These are phyloP conservation scores for Tineola bisselliella DNA, from an alignment of 2,888 invertebrate species.

Conservation along the genomic window DNA sequence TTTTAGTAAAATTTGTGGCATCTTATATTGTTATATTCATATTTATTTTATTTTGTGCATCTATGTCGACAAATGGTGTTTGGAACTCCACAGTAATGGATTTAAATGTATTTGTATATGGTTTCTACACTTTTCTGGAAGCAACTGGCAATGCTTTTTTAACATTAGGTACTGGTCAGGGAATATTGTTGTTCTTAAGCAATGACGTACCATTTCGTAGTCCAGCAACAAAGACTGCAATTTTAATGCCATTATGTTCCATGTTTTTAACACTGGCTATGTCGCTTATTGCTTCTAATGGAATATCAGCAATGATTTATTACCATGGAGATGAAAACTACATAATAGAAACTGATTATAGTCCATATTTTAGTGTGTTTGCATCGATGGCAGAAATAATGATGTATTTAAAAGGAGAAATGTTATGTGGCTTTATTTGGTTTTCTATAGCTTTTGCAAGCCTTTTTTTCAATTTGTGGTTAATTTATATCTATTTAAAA, in stretches of 20 bases:
- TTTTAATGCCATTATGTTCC: conserved; percentile 35
- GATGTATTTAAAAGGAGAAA: conserved; percentile 38
- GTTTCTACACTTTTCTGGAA: conserved; percentile 22
- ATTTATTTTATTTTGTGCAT: conserved; percentile 38
- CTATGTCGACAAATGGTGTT: conserved; percentile 41
- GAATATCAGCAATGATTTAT: conserved; percentile 49
- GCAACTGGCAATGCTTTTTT: conserved; percentile 34
- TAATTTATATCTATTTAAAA: conserved; percentile 35
- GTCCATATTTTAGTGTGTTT: conserved; percentile 34
- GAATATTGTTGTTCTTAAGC: conserved; percentile 39
- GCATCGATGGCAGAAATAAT: conserved; percentile 44
- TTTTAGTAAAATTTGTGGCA: conserved; percentile 29
- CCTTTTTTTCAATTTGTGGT: conserved; percentile 40
- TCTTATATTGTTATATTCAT: conserved; percentile 30
- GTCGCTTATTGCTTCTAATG: conserved; percentile 38
- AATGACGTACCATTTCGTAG: conserved; percentile 45
- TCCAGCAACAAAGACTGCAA: conserved; percentile 48
- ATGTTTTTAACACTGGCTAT: conserved; percentile 31
- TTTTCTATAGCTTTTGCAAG: conserved; percentile 37
- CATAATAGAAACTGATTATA: conserved; percentile 38
- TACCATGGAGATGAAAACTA: conserved; percentile 51
- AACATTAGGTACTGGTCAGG: conserved; percentile 40
- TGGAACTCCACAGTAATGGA: conserved; percentile 39
- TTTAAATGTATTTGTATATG: conserved; percentile 28
- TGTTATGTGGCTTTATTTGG: conserved; percentile 47